Conservation (phyloP, 1,140 invertebrate species). For the Musca vetustissima region DNA sequence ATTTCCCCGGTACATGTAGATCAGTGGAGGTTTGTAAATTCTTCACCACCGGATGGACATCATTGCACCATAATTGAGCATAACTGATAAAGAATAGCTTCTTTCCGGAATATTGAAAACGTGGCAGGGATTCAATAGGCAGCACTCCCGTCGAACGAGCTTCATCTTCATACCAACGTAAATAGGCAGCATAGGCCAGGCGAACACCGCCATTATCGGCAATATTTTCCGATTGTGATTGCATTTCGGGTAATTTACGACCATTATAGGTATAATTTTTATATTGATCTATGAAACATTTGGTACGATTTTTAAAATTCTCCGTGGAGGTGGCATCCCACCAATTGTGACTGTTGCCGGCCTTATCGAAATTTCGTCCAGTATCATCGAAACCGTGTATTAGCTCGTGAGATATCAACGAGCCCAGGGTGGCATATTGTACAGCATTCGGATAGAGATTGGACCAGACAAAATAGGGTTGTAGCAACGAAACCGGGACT, state of each 20-base stretch:
- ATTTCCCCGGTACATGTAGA: slow-evolving; percentile 58
- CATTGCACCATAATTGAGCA: slow-evolving; percentile 59
- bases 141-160: background rate
- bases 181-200: slow-evolving; percentile 62
- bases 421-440: slow-evolving; percentile 65
- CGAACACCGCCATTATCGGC: slow-evolving; percentile 71
- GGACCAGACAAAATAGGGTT: slow-evolving; percentile 43
- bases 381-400: slow-evolving; percentile 66
- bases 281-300: slow-evolving; percentile 45
- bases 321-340: slow-evolving; percentile 39
- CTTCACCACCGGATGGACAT: slow-evolving; percentile 29
- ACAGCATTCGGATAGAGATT: slow-evolving; percentile 44
- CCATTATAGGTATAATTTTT: slow-evolving; percentile 36
- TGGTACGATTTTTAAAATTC: slow-evolving; percentile 33
- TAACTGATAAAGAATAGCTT: slow-evolving; percentile 77
- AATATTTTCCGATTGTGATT: slow-evolving; percentile 62
- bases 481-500: slow-evolving; percentile 42
- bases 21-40: slow-evolving; percentile 51
- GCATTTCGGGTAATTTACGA: slow-evolving; percentile 29
- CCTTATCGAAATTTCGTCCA: slow-evolving; percentile 87
- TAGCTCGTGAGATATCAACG: slow-evolving; percentile 70
- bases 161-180: slow-evolving; percentile 58
- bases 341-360: slow-evolving; percentile 62
- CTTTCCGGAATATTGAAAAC: slow-evolving; percentile 57
- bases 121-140: slow-evolving; percentile 56